Evolutionary conservation across 2,797 vertebrate genomes (phyloP).

Genomic region (Myotis findleyi): DNA sequence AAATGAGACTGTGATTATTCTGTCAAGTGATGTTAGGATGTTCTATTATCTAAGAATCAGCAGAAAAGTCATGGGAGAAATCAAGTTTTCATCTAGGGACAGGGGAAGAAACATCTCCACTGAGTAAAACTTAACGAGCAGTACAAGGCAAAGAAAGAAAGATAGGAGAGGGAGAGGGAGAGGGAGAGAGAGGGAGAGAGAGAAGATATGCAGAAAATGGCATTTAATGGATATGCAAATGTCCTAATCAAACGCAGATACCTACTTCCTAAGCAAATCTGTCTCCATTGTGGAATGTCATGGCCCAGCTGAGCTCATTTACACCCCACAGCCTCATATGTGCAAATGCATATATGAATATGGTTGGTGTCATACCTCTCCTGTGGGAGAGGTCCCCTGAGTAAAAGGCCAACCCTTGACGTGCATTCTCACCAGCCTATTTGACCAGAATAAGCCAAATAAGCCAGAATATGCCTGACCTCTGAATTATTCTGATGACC

Average conservation of each 20-base stretch:
- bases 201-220: not conserved
- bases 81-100: not conserved
- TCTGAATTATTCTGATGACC: not conserved
- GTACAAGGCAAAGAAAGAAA: too few species aligned
- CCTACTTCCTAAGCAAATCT: not conserved
- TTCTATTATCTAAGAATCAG: not conserved
- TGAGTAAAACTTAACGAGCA: not conserved
- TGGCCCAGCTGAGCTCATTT: not conserved
- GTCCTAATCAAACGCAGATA: not conserved
- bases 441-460: not conserved
- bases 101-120: not conserved
- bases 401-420: not conserved
- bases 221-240: not conserved
- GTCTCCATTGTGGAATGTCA: not conserved
- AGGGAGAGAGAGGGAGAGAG: not conserved
- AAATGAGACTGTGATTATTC: not conserved
- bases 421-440: not conserved
- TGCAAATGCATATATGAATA: not conserved
- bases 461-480: not conserved
- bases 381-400: not conserved
- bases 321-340: not conserved
- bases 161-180: not conserved
- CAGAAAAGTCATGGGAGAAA: conserved; percentile 2
- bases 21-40: not conserved
- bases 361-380: not conserved